phyloP scores from a whole-genome alignment of 2,888 invertebrate species.

The Hanleya hanleyi region DNA sequence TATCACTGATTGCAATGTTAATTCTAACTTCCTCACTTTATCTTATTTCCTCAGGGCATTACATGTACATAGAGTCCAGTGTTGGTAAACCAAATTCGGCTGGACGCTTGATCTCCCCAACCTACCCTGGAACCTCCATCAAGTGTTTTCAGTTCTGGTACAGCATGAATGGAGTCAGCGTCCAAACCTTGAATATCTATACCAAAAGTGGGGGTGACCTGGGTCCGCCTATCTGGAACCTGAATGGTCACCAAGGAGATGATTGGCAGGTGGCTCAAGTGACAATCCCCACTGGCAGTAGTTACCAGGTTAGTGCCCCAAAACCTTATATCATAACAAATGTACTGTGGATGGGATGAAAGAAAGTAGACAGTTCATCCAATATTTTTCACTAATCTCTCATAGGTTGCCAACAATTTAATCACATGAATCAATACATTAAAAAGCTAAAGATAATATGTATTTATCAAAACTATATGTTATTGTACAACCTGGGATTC shows the following conservation, averaged over 20 bases:
- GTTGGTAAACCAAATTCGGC: background rate
- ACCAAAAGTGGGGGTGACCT: slow-evolving; percentile 9
- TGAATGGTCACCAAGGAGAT: slow-evolving; percentile 45
- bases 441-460: too few relatives aligned
- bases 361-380: too few relatives aligned
- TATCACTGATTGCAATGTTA: too few relatives aligned
- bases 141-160: slow-evolving; percentile 56
- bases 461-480: too few relatives aligned
- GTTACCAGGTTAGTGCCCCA: background rate
- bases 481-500: too few relatives aligned
- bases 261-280: slow-evolving; percentile 43
- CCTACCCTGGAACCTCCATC: background rate
- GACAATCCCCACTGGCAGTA: background rate
- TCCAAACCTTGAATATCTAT: slow-evolving; percentile 51
- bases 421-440: too few relatives aligned
- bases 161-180: slow-evolving; percentile 60
- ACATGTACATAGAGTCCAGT: background rate
- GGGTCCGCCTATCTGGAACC: slow-evolving; percentile 33
- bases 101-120: background rate
- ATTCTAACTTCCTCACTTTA: too few relatives aligned
- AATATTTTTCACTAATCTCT: too few relatives aligned
- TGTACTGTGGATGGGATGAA: too few relatives aligned
- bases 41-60: too few relatives aligned
- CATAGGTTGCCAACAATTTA: too few relatives aligned
- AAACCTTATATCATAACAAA: too few relatives aligned